Evolutionary conservation across 2,113 vertebrate species (phyloP).

Genomic region (Lampris megalopsis): DNA sequence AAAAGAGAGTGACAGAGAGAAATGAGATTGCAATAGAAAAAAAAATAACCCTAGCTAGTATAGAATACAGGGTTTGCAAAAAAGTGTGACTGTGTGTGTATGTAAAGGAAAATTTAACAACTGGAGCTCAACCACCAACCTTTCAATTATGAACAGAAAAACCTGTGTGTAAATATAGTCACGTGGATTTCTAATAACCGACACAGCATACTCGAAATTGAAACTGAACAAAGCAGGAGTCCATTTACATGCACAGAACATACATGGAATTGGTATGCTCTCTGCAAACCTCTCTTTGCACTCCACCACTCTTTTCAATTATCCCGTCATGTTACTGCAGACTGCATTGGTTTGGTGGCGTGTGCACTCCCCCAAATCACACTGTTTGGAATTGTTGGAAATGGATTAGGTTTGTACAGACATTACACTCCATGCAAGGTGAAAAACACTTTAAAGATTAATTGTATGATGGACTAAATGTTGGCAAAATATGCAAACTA

Average conservation of each 20-base stretch:
- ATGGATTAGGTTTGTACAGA: too few species aligned
- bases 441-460: not conserved
- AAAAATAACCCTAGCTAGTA: slow-evolving; percentile 35
- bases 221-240: slow-evolving; percentile 47
- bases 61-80: slow-evolving; percentile 57
- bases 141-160: slow-evolving; percentile 55
- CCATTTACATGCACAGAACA: slow-evolving; percentile 41
- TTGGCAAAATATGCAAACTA: not conserved
- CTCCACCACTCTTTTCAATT: slow-evolving; percentile 27
- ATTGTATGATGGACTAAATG: not conserved
- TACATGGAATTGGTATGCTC: slow-evolving; percentile 34
- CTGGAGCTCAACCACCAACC: slow-evolving; percentile 47
- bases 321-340: slow-evolving; percentile 18
- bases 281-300: slow-evolving; percentile 13
- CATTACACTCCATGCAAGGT: not conserved
- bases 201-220: slow-evolving; percentile 27
- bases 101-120: slow-evolving; percentile 28
- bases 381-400: too few species aligned
- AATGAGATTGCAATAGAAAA: slow-evolving; percentile 72
- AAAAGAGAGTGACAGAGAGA: slow-evolving; percentile 31
- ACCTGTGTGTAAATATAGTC: slow-evolving; percentile 11
- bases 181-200: not conserved
- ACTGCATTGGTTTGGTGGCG: too few species aligned
- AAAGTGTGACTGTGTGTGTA: slow-evolving; percentile 56
- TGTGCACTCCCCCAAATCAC: too few species aligned